Evolutionary conservation across 2,888 invertebrate species (phyloP).

Genomic region (Dastarcus helophoroides): DNA sequence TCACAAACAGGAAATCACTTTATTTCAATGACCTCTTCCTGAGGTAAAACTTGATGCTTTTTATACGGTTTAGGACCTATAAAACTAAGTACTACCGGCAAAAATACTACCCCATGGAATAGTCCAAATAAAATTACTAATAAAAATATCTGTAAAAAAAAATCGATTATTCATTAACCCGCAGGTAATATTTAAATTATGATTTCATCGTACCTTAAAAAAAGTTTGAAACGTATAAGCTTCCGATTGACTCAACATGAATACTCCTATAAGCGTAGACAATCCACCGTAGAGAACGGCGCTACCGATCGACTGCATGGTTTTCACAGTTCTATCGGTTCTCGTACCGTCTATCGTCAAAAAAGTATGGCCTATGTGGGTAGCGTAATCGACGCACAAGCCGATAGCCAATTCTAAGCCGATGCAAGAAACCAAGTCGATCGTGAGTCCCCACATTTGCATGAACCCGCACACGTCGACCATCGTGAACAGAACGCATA

Average conservation of each 20-base stretch:
- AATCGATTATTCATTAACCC: constrained; percentile 5
- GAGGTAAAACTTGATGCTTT: too few relatives aligned
- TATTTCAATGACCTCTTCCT: too few relatives aligned
- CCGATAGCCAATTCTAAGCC: constrained; percentile 71
- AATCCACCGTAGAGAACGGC: constrained; percentile 70
- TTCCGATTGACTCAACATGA: constrained; percentile 56
- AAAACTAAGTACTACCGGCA: constrained; percentile 64
- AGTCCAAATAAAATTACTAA: constrained; percentile 67
- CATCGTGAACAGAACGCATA: constrained; percentile 62
- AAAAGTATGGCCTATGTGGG: constrained; percentile 72
- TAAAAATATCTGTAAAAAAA: constrained; percentile 61
- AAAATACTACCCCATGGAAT: constrained; percentile 62
- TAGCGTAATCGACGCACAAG: constrained; percentile 73
- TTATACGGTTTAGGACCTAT: constrained; percentile 53
- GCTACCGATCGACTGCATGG: constrained; percentile 61
- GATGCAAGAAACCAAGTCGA: constrained; percentile 72
- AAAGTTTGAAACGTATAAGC: constrained; percentile 70
- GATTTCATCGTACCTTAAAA: constrained; percentile 40
- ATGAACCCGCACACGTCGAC: constrained; percentile 65
- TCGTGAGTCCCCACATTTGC: constrained; percentile 71
- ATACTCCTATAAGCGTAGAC: constrained; percentile 62
- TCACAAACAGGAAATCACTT: too few relatives aligned
- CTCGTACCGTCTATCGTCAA: constrained; percentile 48
- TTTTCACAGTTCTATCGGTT: constrained; percentile 48
- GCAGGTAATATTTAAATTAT: background rate